Evolutionary conservation across 2,113 vertebrate genomes (phyloP).

Genomic region (Platysteira castanea): DNA sequence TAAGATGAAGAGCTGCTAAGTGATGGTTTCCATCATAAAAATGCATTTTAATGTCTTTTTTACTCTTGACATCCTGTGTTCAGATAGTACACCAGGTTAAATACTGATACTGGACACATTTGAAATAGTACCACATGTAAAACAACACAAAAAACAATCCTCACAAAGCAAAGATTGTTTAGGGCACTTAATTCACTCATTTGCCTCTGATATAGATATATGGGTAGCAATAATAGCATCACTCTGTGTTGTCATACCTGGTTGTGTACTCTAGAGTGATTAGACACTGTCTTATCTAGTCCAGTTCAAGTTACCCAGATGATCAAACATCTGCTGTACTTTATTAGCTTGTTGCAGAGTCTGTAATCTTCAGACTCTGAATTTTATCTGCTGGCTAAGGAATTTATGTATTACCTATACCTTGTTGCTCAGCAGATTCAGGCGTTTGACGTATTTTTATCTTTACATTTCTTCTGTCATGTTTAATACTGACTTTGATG

Average conservation of each 20-base stretch:
- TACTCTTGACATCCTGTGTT: background rate
- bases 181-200: background rate
- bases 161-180: background rate
- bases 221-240: rapidly evolving
- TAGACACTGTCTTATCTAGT: background rate
- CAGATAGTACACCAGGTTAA: background rate
- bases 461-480: background rate
- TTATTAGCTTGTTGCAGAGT: background rate
- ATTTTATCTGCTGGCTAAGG: background rate
- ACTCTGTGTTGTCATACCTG: background rate
- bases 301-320: background rate
- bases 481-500: background rate
- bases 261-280: background rate
- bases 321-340: background rate
- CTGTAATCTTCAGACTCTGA: background rate
- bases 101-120: background rate
- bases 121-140: background rate
- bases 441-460: background rate
- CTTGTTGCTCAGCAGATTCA: background rate
- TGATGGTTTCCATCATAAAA: background rate
- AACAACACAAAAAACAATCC: background rate
- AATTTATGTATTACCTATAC: background rate
- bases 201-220: background rate
- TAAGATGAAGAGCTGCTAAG: background rate
- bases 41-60: background rate